Base-by-base conservation (phyloP, 1,140 invertebrate genomes). In the Ostrea denselamellosa region DNA sequence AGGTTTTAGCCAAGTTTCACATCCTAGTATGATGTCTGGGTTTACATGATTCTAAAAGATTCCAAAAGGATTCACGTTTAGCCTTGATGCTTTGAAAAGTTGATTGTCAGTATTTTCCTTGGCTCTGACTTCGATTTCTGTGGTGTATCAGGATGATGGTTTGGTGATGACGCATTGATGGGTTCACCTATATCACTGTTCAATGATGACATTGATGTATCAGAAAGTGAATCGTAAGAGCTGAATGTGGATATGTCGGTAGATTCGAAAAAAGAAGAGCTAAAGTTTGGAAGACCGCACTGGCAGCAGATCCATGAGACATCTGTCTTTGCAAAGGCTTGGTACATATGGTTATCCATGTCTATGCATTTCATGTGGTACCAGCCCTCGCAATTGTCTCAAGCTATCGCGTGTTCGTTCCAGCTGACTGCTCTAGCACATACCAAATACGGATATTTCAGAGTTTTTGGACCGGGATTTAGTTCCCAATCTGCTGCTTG, bases 321-420 rank as follows among this genome's bases (percentile, higher is more conserved):
- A n/a, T n/a, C n/a, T 84, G 83, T 28, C 52, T 53, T 84, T 53
- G 83, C 19, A 52, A 84, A 28, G 19, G 53, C 51, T n/a, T 52
- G 10, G n/a, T 84, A 84, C 19, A 56, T 84, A 14, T 84, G 34
- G 44, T 12, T 85, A 44, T 44, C 44, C 85, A 85, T 85, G 44
- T 71, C 19, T 19, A 71, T 86, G 68, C 85, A 86, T 17, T 86
- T 71, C 1, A 22, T 53, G 19, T 86, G 85, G 34, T 86, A 86
- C 85, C 85, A 86, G 10, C 34, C 12, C 8, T 86, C 62, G 51
- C 85, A 86, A 65, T 52, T 71, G 17, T 86, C 85, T 44, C 85
- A 86, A 7, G 85, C 85, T 53, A 86, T 71, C 10, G 85, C 85
- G 8, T 71, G 65, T 19, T 86, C 58, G 19, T 86, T 86, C n/a